A percentile compares a stretch with the other conserved stretches of the same genome.
These are phyloP conservation scores for Drosophila robusta DNA, from an alignment of 2,888 invertebrate species.

Conservation along the genomic window DNA sequence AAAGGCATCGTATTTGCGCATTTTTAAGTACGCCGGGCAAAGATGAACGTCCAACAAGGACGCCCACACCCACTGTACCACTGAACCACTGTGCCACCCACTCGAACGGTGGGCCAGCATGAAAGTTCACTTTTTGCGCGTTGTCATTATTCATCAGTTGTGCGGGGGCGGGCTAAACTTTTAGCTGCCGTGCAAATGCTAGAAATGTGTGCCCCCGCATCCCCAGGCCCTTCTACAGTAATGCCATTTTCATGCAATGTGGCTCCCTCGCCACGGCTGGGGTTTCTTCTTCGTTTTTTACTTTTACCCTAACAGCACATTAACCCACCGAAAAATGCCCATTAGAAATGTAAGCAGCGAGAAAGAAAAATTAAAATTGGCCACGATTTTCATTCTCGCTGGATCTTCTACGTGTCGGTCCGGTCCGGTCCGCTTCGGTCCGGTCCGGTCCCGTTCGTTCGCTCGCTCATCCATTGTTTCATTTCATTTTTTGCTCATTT, in stretches of 20 bases:
- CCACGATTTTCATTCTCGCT: constrained; percentile 81
- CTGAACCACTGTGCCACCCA: constrained; percentile 21
- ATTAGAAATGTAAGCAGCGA: constrained; percentile 73
- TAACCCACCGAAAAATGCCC: constrained; percentile 78
- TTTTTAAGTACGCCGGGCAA: constrained; percentile 60
- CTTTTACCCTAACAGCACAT: constrained; percentile 79
- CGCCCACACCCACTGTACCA: not conserved
- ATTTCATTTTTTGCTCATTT: constrained; percentile 80
- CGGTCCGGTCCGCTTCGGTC: constrained; percentile 7
- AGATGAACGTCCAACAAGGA: constrained; percentile 34
- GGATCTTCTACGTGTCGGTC: constrained; percentile 43
- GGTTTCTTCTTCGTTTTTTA: constrained; percentile 24
- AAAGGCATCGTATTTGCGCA: constrained; percentile 66
- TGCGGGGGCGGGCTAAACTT: constrained; percentile 17
- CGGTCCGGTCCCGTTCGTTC: constrained; percentile 1
- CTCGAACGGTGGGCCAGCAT: constrained; percentile 34
- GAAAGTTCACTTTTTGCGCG: constrained; percentile 71
- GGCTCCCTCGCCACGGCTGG: constrained; percentile 13
- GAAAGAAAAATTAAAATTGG: constrained; percentile 84
- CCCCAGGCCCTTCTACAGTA: constrained; percentile 9
- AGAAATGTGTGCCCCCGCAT: constrained; percentile 23
- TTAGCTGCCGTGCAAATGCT: constrained; percentile 53
- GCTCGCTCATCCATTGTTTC: constrained; percentile 80
- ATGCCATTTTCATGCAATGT: constrained; percentile 48
- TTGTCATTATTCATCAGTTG: constrained; percentile 82